These are phyloP conservation scores for Drosophila peninsularis DNA, from an alignment of 2,888 invertebrate species.

Conservation along the genomic window DNA sequence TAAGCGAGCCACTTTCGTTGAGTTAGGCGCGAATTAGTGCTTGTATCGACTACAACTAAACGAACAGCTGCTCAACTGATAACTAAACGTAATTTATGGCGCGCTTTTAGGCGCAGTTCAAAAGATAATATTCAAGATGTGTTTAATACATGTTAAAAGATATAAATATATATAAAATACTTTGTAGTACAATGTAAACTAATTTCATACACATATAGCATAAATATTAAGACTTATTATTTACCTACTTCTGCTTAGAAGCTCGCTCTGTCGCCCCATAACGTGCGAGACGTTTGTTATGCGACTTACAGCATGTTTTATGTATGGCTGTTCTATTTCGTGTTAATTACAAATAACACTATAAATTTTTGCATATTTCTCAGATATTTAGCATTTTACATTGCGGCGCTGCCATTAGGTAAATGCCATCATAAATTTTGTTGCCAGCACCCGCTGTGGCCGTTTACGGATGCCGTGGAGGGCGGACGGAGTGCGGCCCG, in stretches of 20 bases:
- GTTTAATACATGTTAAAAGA: no score
- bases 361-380: slow-evolving; percentile 59
- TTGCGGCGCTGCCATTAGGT: slow-evolving; percentile 60
- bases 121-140: neutral
- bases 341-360: slow-evolving; percentile 74
- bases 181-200: no score
- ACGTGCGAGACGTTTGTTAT: slow-evolving; percentile 14
- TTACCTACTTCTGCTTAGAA: neutral
- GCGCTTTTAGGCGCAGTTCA: slow-evolving; percentile 3
- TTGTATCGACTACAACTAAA: neutral
- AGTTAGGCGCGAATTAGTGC: neutral
- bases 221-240: neutral
- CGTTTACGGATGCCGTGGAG: slow-evolving; percentile 1
- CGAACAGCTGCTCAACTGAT: neutral
- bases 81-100: neutral
- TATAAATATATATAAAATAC: neutral
- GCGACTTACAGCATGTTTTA: slow-evolving; percentile 19
- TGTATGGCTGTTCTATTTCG: slow-evolving; percentile 60
- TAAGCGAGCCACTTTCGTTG: neutral
- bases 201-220: no score
- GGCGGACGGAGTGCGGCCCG: neutral
- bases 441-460: slow-evolving; percentile 21
- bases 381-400: slow-evolving; percentile 45
- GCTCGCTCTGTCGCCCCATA: neutral
- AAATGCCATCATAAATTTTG: slow-evolving; percentile 75